Percentiles rank a stretch among this genome's conserved stretches.
Evolutionary conservation across 1,140 invertebrate genomes (phyloP).

Genomic region (Gonatopus flavifemur): DNA sequence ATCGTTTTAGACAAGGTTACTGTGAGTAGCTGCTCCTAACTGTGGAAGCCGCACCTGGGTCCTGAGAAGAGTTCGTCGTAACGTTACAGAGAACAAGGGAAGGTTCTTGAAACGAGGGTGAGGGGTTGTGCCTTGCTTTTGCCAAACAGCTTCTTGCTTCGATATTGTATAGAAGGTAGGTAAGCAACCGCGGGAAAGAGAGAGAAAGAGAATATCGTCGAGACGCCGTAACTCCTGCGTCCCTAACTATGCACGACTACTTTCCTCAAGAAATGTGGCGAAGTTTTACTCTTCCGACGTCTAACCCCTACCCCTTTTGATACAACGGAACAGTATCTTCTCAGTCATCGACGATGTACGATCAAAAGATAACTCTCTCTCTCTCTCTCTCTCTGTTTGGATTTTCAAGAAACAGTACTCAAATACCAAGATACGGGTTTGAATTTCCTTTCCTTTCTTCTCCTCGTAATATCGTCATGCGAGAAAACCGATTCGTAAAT

Average conservation of each 20-base stretch:
- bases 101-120: too few relatives aligned
- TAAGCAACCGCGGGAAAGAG: conserved; percentile 35
- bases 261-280: conserved; percentile 40
- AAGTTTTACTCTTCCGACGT: conserved; percentile 44
- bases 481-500: conserved; percentile 55
- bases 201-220: conserved; percentile 46
- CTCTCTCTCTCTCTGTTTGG: too few relatives aligned
- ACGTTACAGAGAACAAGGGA: conserved; percentile 6
- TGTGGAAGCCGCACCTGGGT: conserved; percentile 45
- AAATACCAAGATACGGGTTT: too few relatives aligned
- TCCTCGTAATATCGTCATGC: conserved; percentile 30
- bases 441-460: too few relatives aligned
- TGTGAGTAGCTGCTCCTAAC: conserved; percentile 40
- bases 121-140: too few relatives aligned
- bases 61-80: conserved; percentile 9
- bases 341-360: too few relatives aligned
- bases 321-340: too few relatives aligned
- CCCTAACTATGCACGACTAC: conserved; percentile 33
- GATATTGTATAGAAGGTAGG: too few relatives aligned
- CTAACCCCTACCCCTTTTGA: conserved; percentile 27
- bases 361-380: too few relatives aligned
- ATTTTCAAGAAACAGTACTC: too few relatives aligned
- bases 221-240: conserved; percentile 50
- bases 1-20: conserved; percentile 10
- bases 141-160: too few relatives aligned